A percentile compares a stretch with the other conserved stretches of the same genome.
These are phyloP conservation scores for Centrocercus urophasianus DNA, from an alignment of 2,113 vertebrate genomes.

Conservation along the genomic window DNA sequence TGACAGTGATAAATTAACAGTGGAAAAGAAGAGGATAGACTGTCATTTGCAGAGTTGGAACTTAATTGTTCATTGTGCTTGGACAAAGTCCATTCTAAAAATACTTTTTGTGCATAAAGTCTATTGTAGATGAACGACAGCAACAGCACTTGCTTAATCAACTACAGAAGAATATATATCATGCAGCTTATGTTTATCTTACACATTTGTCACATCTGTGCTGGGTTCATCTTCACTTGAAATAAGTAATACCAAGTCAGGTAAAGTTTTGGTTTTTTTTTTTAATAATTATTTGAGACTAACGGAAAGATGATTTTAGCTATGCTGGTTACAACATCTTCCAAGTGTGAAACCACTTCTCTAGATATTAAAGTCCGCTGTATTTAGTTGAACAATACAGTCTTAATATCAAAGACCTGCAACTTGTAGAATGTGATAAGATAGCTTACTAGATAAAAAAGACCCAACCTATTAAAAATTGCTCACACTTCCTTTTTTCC, in stretches of 20 bases:
- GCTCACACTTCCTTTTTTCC: not conserved
- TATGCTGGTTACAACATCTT: not conserved
- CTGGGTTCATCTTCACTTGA: not conserved
- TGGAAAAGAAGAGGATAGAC: not conserved
- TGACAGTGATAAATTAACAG: slow-evolving; percentile 34
- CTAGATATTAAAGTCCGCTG: not conserved
- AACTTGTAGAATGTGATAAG: not conserved
- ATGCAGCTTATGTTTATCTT: not conserved
- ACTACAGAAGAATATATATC: not conserved
- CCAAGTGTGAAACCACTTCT: not conserved
- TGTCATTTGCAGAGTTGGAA: slow-evolving; percentile 20
- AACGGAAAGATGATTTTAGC: not conserved
- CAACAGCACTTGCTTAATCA: not conserved
- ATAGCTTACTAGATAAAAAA: not conserved
- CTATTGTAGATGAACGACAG: not conserved
- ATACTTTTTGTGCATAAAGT: not conserved
- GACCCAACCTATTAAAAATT: not conserved
- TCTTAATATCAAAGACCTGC: not conserved
- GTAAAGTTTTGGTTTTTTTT: not conserved
- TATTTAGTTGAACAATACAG: not conserved
- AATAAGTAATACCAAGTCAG: not conserved
- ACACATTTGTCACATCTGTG: not conserved
- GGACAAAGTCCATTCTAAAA: not conserved
- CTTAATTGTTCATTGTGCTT: not conserved
- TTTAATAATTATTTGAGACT: not conserved